Base-by-base conservation (phyloP, 2,113 vertebrate species). In the Notothenia coriiceps region DNA sequence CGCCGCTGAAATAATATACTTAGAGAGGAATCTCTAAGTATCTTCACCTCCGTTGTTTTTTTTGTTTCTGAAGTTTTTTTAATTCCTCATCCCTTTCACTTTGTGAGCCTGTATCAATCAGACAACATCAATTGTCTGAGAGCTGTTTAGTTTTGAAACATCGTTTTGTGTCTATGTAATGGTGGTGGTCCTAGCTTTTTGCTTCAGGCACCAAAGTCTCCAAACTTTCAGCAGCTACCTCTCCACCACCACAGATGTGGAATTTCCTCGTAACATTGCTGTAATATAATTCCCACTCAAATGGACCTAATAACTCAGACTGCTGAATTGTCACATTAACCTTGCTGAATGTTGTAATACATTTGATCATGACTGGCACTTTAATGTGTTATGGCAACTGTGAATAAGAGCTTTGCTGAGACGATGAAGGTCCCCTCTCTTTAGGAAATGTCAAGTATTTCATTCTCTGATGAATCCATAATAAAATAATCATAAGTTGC, bases 1-100 rank as follows among this genome's bases (percentile, higher is more conserved):
- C 46, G 50, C 40, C 13, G 29, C 64, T 77, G 2, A 69, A 70
- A 85, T 55, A 57, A 51, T 54, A 29, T 44, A 35, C 49, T 77
- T 49, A 18, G 6, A 61, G 54, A 25, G n/a, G 44, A 68, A 71
- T 67, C 49, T 59, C 49, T 22, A 22, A 22, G 22, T 22, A 63
- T 55, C 60, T 74, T 47, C 6, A 52, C 59, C 49, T 72, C 15
- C 4, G 8, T 60, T 14, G 18, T 20, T 76, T 52, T 29, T 75
- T 46, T 33, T 6, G 5, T 5, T 65, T 29, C 7, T 15, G 12
- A 50, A 1, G 13, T 15, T 61, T 29, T 11, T 11, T 17, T 13
- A 50, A 7, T 5, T 17, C 20, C 2, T 17, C 20, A 6, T 12
- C 29, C 33, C 68, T 15, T 35, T 44, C 4, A 68, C 20, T 60